A percentile compares a stretch with the other conserved stretches of the same genome.
Evolutionary conservation across 2,888 invertebrate genomes (phyloP).

Genomic region (Andrena bucephala): DNA sequence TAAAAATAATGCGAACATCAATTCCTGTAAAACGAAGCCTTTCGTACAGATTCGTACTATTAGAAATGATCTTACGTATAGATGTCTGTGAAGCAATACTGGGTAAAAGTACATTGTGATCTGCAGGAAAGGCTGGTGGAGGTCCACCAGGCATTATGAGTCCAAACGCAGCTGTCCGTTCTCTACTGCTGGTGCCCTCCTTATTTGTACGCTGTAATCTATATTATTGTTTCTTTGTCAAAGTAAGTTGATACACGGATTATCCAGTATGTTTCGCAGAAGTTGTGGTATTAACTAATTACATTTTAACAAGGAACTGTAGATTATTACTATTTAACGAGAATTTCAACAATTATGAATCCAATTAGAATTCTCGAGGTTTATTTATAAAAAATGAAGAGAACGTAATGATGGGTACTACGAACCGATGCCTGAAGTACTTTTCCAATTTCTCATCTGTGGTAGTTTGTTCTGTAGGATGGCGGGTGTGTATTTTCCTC

Average conservation of each 20-base stretch:
- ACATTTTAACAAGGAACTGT: background rate
- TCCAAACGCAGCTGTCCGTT: constrained; percentile 84
- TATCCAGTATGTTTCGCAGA: too few relatives aligned
- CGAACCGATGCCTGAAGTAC: constrained; percentile 85
- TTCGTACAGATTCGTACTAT: background rate
- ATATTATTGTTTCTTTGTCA: constrained; percentile 69
- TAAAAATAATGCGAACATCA: constrained; percentile 13
- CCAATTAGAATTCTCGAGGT: background rate
- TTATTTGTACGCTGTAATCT: constrained; percentile 88
- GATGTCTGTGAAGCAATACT: constrained; percentile 86
- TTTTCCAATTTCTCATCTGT: constrained; percentile 88
- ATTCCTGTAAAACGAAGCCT: constrained; percentile 25
- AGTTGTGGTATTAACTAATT: too few relatives aligned
- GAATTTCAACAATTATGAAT: background rate
- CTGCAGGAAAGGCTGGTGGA: constrained; percentile 86
- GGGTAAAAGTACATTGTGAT: constrained; percentile 86
- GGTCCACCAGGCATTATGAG: constrained; percentile 84
- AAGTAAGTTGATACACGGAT: background rate
- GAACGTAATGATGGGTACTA: background rate
- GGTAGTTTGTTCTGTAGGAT: constrained; percentile 82
- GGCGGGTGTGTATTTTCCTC: constrained; percentile 85
- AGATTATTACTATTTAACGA: background rate
- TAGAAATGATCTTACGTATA: constrained; percentile 76
- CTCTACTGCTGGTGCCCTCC: constrained; percentile 86
- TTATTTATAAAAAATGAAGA: background rate